Conservation (phyloP, 2,888 invertebrate genomes). For the Andricus curvator region DNA sequence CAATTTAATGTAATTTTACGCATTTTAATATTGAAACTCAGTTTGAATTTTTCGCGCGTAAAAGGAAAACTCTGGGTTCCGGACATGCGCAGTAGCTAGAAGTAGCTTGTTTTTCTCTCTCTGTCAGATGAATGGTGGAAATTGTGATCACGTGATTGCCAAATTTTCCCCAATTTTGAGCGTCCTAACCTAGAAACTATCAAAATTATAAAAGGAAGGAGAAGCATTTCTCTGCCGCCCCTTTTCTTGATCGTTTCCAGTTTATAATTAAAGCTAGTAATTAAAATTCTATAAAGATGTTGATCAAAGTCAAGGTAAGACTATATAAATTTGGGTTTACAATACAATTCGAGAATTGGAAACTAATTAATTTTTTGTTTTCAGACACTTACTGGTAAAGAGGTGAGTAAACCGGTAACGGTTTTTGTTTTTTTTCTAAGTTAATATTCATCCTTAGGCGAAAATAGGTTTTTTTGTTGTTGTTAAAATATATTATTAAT, state of each 20-base stretch:
- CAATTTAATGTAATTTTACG: too few relatives aligned
- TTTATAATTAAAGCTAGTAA: conserved; percentile 1
- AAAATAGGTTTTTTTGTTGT: conserved; percentile 4
- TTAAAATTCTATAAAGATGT: conserved; percentile 80
- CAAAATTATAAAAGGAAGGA: background rate
- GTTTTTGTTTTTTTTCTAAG: conserved; percentile 33
- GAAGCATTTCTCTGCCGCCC: background rate
- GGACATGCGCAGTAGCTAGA: too few relatives aligned
- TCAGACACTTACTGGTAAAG: conserved; percentile 94
- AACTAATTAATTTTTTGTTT: conserved; percentile 67
- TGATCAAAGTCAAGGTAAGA: conserved; percentile 90
- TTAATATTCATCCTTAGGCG: background rate
- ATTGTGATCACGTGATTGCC: background rate
- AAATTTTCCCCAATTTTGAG: background rate
- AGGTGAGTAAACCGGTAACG: conserved; percentile 77
- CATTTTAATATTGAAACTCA: too few relatives aligned
- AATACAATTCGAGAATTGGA: conserved; percentile 43
- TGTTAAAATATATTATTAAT: background rate
- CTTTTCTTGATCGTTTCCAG: background rate
- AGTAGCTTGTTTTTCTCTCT: too few relatives aligned
- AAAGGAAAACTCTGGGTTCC: too few relatives aligned
- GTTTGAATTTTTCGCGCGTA: too few relatives aligned
- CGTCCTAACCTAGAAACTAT: background rate
- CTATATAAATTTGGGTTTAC: conserved; percentile 33
- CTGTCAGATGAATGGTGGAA: background rate